A percentile compares a stretch with the other conserved stretches of the same genome.
These are phyloP conservation scores for Mya arenaria DNA, from an alignment of 1,140 invertebrate genomes.

Conservation along the genomic window DNA sequence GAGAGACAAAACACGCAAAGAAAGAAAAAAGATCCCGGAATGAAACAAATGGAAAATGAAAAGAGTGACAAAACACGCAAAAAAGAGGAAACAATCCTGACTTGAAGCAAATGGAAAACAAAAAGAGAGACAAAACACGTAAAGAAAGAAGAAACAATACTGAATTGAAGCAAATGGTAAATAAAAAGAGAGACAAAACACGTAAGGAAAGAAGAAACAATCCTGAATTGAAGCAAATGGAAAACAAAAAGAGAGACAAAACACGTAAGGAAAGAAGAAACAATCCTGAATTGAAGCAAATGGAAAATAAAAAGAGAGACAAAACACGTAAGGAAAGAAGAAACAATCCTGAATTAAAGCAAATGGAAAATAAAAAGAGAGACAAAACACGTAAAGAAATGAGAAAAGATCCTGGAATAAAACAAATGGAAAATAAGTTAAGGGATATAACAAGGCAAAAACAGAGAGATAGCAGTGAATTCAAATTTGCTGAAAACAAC, in stretches of 20 bases:
- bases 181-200: background rate
- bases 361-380: background rate
- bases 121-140: background rate
- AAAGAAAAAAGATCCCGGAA: background rate
- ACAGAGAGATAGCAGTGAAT: too few species aligned
- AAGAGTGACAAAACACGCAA: constrained; percentile 1
- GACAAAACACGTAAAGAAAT: too few species aligned
- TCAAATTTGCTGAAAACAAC: too few species aligned
- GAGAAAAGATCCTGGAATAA: too few species aligned
- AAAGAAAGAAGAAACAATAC: background rate
- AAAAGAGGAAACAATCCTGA: background rate
- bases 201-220: background rate
- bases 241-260: background rate
- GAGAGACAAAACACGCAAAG: background rate
- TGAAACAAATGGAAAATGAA: constrained; percentile 5
- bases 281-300: background rate
- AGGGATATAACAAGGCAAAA: too few species aligned
- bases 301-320: constrained; percentile 9
- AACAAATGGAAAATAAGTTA: too few species aligned
- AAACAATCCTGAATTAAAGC: background rate
- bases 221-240: background rate
- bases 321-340: background rate
- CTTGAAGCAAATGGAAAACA: constrained; percentile 1
- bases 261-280: background rate
- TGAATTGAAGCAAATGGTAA: constrained; percentile 16